These are phyloP conservation scores for Chaetops frenatus DNA, from an alignment of 2,113 vertebrate genomes.

Conservation along the genomic window DNA sequence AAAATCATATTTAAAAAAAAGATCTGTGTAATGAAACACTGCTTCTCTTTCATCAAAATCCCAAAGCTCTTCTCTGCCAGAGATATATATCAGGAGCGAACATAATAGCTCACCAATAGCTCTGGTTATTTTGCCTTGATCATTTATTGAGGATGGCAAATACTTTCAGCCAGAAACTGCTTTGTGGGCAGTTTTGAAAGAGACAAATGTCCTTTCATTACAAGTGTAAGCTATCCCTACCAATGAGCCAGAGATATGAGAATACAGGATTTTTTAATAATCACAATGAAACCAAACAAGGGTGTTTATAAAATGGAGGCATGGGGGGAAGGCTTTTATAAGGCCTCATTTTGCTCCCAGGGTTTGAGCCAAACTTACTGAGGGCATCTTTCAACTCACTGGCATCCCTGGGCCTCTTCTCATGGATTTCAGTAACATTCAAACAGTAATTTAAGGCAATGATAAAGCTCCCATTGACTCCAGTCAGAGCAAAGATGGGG, in stretches of 20 bases:
- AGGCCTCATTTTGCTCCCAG: not conserved
- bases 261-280: not conserved
- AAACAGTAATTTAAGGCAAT: not conserved
- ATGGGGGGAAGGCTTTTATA: not conserved
- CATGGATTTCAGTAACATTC: not conserved
- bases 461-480: not conserved
- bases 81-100: not conserved
- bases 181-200: constrained; percentile 1
- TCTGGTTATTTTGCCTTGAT: not conserved
- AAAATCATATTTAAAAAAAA: not conserved
- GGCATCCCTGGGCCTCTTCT: not conserved
- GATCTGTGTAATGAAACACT: not conserved
- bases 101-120: not conserved
- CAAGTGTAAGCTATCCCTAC: not conserved
- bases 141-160: not conserved
- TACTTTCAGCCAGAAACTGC: not conserved
- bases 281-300: not conserved
- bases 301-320: not conserved
- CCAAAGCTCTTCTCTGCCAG: not conserved
- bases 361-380: not conserved
- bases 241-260: not conserved
- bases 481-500: not conserved
- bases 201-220: constrained; percentile 15
- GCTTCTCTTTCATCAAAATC: not conserved
- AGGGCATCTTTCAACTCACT: not conserved